Conservation (phyloP, 2,113 vertebrate species). For the Psilopsiagon aurifrons region DNA sequence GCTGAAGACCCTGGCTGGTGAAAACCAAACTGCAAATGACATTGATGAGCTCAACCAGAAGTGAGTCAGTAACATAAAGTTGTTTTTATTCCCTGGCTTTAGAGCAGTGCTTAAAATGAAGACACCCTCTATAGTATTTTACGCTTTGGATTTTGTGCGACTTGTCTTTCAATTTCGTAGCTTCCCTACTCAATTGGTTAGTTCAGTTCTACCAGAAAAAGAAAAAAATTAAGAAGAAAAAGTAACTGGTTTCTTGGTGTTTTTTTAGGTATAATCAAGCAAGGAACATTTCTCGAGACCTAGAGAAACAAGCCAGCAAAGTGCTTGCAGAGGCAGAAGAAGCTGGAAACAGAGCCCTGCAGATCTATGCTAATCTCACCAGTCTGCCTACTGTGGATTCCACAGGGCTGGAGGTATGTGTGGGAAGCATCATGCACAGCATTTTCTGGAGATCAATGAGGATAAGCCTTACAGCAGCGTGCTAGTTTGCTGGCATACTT, state of each 20-base stretch:
- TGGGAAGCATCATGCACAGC: neutral
- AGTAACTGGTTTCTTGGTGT: neutral
- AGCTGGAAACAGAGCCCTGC: constrained; percentile 87
- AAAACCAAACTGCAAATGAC: constrained; percentile 84
- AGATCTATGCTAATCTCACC: constrained; percentile 92
- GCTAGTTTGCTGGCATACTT: neutral
- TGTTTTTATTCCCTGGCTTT: neutral
- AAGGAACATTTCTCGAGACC: constrained; percentile 88
- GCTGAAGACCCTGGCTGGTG: constrained; percentile 86
- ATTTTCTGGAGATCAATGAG: neutral
- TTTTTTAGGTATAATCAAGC: constrained; percentile 88
- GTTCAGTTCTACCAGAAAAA: neutral
- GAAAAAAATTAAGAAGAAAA: neutral
- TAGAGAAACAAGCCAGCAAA: constrained; percentile 90
- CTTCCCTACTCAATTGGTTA: neutral
- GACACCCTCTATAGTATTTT: neutral
- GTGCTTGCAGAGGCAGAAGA: constrained; percentile 88
- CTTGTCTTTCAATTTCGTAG: neutral
- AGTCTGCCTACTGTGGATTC: constrained; percentile 85
- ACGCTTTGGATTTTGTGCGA: neutral
- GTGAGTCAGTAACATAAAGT: constrained; percentile 74
- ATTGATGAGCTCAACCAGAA: constrained; percentile 93
- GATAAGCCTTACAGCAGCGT: too few relatives aligned
- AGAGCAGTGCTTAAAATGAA: neutral
- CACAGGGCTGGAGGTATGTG: constrained; percentile 82